These are phyloP conservation scores for Eubucco bourcierii DNA, from an alignment of 2,113 vertebrate species.

Conservation along the genomic window DNA sequence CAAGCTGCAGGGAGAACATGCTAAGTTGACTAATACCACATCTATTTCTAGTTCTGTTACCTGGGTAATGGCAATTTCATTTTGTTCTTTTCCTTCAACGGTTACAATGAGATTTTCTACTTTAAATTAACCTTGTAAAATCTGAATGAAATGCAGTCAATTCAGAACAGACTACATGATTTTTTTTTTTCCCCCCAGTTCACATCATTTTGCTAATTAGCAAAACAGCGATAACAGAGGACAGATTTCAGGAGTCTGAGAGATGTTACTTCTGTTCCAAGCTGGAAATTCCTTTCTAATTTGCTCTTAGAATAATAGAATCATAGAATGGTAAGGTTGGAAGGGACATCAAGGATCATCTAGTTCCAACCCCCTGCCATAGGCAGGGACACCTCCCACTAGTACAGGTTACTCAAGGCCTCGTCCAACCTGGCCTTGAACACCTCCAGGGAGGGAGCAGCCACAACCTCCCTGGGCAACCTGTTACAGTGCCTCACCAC, in stretches of 20 bases:
- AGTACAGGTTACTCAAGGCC: too few species aligned
- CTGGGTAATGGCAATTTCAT: slow-evolving; percentile 46
- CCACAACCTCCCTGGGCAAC: too few species aligned
- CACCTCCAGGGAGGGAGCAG: too few species aligned
- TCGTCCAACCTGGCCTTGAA: too few species aligned
- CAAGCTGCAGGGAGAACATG: not conserved
- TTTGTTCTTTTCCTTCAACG: not conserved
- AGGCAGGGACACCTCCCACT: too few species aligned
- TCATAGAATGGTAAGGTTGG: too few species aligned
- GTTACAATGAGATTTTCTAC: not conserved
- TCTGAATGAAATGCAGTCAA: not conserved
- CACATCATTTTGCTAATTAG: not conserved
- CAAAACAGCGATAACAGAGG: not conserved
- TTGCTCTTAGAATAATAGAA: too few species aligned
- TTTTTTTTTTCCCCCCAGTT: not conserved
- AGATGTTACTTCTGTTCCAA: not conserved
- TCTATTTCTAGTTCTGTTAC: slow-evolving; percentile 58
- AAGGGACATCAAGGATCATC: too few species aligned
- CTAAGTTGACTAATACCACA: not conserved
- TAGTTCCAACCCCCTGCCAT: too few species aligned
- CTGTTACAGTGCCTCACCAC: too few species aligned
- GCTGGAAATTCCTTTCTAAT: not conserved
- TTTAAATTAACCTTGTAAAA: slow-evolving; percentile 3
- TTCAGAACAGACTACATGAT: not conserved
- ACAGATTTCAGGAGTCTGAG: not conserved